Percentiles rank a stretch among this genome's conserved stretches.
Evolutionary conservation across 2,888 invertebrate genomes (phyloP).

Genomic region (Torymus texanus): DNA sequence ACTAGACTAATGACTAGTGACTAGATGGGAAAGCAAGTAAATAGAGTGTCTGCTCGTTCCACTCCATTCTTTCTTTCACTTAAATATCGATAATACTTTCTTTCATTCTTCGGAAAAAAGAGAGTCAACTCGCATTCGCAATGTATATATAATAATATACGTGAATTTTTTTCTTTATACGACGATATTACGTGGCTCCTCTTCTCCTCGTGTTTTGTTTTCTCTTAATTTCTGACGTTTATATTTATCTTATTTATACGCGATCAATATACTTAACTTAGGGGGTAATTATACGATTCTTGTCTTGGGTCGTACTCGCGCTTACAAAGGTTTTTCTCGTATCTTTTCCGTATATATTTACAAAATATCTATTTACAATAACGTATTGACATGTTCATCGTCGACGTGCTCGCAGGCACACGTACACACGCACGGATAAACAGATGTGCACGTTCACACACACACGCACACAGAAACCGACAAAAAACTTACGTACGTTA

Average conservation of each 20-base stretch:
- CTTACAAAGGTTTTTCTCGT: conserved; percentile 34
- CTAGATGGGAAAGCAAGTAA: conserved; percentile 57
- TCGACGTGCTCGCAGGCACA: conserved; percentile 25
- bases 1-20: conserved; percentile 57
- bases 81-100: conserved; percentile 50
- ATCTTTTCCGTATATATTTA: conserved; percentile 38
- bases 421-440: conserved; percentile 8
- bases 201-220: neutral
- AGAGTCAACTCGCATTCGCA: conserved; percentile 17
- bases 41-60: conserved; percentile 28
- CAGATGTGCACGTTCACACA: conserved; percentile 11
- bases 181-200: conserved; percentile 7
- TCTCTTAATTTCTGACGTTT: neutral
- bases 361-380: conserved; percentile 51
- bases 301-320: conserved; percentile 29
- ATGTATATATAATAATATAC: neutral
- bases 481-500: neutral
- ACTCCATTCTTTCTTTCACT: conserved; percentile 11
- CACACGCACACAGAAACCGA: conserved; percentile 2
- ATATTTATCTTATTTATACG: conserved; percentile 3
- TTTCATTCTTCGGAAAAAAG: conserved; percentile 31
- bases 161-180: conserved; percentile 5
- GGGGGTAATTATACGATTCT: conserved; percentile 11
- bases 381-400: conserved; percentile 50
- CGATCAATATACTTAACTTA: conserved; percentile 28